These are phyloP conservation scores for Poecilia gillii DNA, from an alignment of 2,797 vertebrate genomes.

Conservation along the genomic window DNA sequence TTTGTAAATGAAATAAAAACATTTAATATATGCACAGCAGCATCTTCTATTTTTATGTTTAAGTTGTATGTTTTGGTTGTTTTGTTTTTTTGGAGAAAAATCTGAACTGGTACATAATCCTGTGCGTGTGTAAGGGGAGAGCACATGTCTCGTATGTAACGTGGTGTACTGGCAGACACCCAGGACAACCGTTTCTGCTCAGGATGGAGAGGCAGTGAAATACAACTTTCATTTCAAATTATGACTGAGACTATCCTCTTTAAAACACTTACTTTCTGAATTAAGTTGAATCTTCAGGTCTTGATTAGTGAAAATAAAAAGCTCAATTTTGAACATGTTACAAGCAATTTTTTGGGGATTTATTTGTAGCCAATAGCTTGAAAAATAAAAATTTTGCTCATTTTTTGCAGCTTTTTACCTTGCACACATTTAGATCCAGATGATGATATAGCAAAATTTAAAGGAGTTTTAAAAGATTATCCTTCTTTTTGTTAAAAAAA, in stretches of 20 bases:
- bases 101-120: slow-evolving; percentile 23
- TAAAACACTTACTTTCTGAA: slow-evolving; percentile 8
- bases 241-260: neutral
- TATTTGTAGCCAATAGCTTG: slow-evolving; percentile 8
- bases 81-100: neutral
- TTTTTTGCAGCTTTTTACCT: slow-evolving; percentile 8
- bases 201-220: slow-evolving; percentile 36
- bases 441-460: neutral
- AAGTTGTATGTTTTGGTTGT: neutral
- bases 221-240: slow-evolving; percentile 6
- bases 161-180: slow-evolving; percentile 59
- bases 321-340: neutral
- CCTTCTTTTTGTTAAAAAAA: neutral
- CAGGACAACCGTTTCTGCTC: slow-evolving; percentile 52
- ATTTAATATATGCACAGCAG: neutral
- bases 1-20: neutral
- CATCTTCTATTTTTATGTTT: neutral
- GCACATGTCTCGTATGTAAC: slow-evolving; percentile 69
- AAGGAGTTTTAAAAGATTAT: neutral
- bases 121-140: slow-evolving; percentile 30
- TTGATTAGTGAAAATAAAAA: slow-evolving; percentile 1
- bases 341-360: neutral
- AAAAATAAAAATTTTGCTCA: neutral
- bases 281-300: slow-evolving; percentile 9
- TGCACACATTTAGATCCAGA: neutral